These are phyloP conservation scores for Hirtodrosophila confusa DNA, from an alignment of 2,888 invertebrate species.

Conservation along the genomic window DNA sequence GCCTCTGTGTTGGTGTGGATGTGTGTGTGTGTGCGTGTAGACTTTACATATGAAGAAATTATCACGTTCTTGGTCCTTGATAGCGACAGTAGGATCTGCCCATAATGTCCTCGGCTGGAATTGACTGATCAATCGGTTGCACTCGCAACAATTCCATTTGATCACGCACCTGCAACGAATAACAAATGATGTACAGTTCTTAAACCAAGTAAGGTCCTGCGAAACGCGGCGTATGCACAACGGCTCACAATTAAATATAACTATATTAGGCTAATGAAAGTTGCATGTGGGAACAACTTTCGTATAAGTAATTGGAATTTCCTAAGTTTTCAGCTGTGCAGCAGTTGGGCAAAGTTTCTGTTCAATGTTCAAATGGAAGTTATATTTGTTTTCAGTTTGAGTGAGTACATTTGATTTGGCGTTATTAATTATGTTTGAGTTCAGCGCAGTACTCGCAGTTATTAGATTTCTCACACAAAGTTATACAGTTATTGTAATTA, in stretches of 20 bases:
- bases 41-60: constrained; percentile 70
- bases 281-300: constrained; percentile 46
- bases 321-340: constrained; percentile 39
- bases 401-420: constrained; percentile 6
- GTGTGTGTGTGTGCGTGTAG: constrained; percentile 21
- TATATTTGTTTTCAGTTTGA: constrained; percentile 16
- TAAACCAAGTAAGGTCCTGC: constrained; percentile 11
- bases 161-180: constrained; percentile 85
- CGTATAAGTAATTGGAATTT: constrained; percentile 32
- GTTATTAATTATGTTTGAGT: constrained; percentile 15
- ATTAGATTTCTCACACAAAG: constrained; percentile 5
- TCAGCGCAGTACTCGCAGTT: not conserved
- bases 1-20: constrained; percentile 5
- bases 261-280: constrained; percentile 45
- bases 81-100: constrained; percentile 86
- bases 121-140: constrained; percentile 86
- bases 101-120: constrained; percentile 86
- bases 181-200: constrained; percentile 18
- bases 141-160: constrained; percentile 86
- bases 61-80: constrained; percentile 85
- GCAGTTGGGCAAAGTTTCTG: constrained; percentile 32
- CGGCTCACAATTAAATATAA: constrained; percentile 2
- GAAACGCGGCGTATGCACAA: constrained; percentile 23
- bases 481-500: constrained; percentile 4
- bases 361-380: constrained; percentile 31